Evolutionary conservation across 2,797 vertebrate species (phyloP), one percentile per base, ranked within the genome.

Genomic region (Acanthurus leucopareius): DNA sequence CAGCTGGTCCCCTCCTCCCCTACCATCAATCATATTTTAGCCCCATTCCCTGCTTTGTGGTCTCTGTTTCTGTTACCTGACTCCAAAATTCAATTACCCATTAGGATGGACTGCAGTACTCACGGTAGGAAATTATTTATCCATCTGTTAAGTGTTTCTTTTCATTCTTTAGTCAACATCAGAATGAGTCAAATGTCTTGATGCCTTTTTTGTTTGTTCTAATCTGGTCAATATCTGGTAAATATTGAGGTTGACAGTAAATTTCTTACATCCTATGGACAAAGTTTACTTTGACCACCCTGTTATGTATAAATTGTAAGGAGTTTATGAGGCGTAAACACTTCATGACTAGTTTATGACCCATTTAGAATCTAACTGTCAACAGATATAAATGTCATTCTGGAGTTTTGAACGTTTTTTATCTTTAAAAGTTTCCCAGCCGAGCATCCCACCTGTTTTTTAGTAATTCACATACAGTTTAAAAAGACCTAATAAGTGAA

Each of bases 31-130:
- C 60, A 63, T 83, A 87, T 89, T 86, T 83, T 89, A 92, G 83
- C 59, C 65, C 75, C 58, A n/a, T 5, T 57, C 75, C 14, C 71
- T 47, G 63, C 75, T 47, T 47, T 2, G 66, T 75, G 28, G 28
- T 32, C 28, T 32, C 28, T 3, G 28, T 32, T 32, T 32, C 28
- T 32, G 3, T 32, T 32, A 32, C 28, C 28, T 32, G 28, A 32
- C 4, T 32, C 62, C 70, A 56, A 56, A 19, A 0, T 52, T 44
- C 51, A 52, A 54, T 54, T 17, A 63, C 71, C 25, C 76, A 19
- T 73, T 28, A 51, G 20, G 67, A 94, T 94, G 94, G 92, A 95
- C 70, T 79, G 82, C 87, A 84, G 49, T 9, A 11, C 77, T 22
- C 89, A 91, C n/a, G 93, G 94, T 94, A 92, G 88, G 86, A 78